These are phyloP conservation scores for Meriones psammophilus DNA, from an alignment of 2,797 vertebrate species.

Conservation along the genomic window DNA sequence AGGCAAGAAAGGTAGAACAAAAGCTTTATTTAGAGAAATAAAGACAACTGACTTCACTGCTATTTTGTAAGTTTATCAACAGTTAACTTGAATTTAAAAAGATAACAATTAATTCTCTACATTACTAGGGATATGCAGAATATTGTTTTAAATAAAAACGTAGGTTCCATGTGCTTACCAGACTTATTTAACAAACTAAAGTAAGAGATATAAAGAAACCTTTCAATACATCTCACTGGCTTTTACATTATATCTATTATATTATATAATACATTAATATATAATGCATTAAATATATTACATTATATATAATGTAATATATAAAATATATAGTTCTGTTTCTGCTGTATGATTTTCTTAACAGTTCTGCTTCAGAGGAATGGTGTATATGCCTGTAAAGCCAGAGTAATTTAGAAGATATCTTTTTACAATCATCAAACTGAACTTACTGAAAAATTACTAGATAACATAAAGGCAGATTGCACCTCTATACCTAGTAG, in stretches of 20 bases:
- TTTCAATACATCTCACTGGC: neutral
- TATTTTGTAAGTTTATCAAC: slow-evolving; percentile 9
- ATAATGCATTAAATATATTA: too few species aligned
- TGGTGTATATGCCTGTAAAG: neutral
- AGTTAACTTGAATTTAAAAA: slow-evolving; percentile 66
- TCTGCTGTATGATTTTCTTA: slow-evolving; percentile 10
- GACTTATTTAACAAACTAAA: slow-evolving; percentile 54
- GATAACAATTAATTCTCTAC: slow-evolving; percentile 1
- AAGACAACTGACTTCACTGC: neutral
- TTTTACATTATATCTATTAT: slow-evolving; percentile 33
- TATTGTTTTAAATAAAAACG: slow-evolving; percentile 25
- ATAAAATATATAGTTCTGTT: neutral
- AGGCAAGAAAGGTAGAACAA: slow-evolving; percentile 33
- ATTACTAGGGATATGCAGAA: neutral
- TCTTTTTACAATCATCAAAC: slow-evolving; percentile 44
- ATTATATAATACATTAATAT: too few species aligned
- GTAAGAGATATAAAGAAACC: slow-evolving; percentile 55
- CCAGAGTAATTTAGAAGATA: slow-evolving; percentile 42
- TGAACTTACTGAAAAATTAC: slow-evolving; percentile 53
- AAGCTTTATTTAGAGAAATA: neutral
- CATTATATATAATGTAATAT: too few species aligned
- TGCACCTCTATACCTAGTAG: neutral
- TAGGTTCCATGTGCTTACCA: neutral
- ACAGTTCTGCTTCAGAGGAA: slow-evolving; percentile 17
- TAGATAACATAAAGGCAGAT: slow-evolving; percentile 45